Percentiles rank a stretch among this genome's conserved stretches.
Evolutionary conservation across 2,888 invertebrate genomes (phyloP).

Genomic region (Drosophila sordidula): DNA sequence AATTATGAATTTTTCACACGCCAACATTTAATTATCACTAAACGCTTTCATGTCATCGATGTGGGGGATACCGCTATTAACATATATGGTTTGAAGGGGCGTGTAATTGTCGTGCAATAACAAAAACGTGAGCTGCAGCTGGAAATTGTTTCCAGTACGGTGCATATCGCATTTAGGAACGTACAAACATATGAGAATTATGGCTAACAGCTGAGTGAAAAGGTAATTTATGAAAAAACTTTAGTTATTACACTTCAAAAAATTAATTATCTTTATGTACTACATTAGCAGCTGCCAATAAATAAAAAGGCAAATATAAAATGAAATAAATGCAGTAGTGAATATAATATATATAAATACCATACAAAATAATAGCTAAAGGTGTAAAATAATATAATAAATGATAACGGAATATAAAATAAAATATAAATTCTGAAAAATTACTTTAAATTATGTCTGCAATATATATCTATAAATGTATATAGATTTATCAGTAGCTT

Average conservation of each 20-base stretch:
- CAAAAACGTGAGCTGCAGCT: conserved; percentile 69
- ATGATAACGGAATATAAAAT: too few relatives aligned
- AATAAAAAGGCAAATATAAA: too few relatives aligned
- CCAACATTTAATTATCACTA: conserved; percentile 68
- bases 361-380: too few relatives aligned
- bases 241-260: background rate
- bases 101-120: conserved; percentile 67
- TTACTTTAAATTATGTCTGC: too few relatives aligned
- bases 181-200: conserved; percentile 11
- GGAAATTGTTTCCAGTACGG: conserved; percentile 31
- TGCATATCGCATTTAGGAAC: background rate
- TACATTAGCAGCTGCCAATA: too few relatives aligned
- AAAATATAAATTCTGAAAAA: too few relatives aligned
- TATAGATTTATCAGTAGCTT: too few relatives aligned
- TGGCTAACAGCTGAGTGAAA: conserved; percentile 13
- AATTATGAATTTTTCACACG: conserved; percentile 74
- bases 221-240: background rate
- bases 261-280: background rate
- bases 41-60: conserved; percentile 69
- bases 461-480: too few relatives aligned
- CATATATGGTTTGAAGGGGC: conserved; percentile 38
- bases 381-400: too few relatives aligned
- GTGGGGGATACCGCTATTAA: conserved; percentile 55
- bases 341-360: too few relatives aligned
- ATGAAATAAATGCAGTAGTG: too few relatives aligned